Evolutionary conservation across 2,888 invertebrate genomes (phyloP).

Genomic region (Lasioglossum figueresi): DNA sequence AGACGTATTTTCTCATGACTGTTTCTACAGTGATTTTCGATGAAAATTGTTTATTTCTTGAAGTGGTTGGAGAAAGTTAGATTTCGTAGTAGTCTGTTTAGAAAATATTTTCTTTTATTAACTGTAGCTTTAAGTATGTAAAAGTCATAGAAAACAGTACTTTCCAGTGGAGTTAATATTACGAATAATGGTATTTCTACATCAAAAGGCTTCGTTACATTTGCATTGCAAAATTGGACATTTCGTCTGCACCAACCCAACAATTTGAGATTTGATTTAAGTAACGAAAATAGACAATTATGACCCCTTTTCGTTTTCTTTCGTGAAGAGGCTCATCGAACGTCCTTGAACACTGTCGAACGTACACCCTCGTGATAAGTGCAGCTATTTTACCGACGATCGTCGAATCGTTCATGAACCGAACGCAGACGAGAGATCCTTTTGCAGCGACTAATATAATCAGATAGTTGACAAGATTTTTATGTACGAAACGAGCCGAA

Average conservation of each 20-base stretch:
- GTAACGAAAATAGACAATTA: background rate
- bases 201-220: background rate
- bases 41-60: background rate
- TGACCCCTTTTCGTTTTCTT: background rate
- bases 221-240: background rate
- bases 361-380: background rate
- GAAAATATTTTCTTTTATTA: background rate
- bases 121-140: background rate
- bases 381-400: constrained; percentile 4
- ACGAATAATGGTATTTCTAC: background rate
- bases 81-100: background rate
- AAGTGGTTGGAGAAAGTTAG: background rate
- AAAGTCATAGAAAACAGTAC: background rate
- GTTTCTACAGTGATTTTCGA: background rate
- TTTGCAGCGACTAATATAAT: constrained; percentile 17
- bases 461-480: constrained; percentile 21
- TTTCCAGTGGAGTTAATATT: background rate
- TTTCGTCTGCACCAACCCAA: background rate
- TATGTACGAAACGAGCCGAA: background rate
- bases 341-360: background rate
- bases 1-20: background rate
- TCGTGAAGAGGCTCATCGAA: background rate
- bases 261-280: background rate
- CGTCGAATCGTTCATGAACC: constrained; percentile 7
- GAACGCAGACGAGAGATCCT: constrained; percentile 6